Evolutionary conservation across 2,888 invertebrate genomes (phyloP).

Genomic region (Acronicta aceris): DNA sequence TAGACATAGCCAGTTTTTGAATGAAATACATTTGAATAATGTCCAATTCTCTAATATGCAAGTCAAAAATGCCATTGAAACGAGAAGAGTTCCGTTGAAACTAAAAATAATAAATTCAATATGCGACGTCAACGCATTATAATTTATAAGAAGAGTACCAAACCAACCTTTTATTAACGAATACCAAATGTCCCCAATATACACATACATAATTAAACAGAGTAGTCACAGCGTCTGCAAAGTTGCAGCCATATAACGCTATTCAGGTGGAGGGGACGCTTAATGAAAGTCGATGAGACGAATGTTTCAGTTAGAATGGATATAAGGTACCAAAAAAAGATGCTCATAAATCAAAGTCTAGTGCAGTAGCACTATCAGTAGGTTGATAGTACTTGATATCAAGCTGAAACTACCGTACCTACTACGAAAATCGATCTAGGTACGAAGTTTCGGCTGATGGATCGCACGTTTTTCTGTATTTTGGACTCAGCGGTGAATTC

Average conservation of each 20-base stretch:
- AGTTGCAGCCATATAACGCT: conserved; percentile 67
- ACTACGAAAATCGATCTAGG: too few species aligned
- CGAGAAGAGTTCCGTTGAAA: background rate
- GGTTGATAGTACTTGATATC: too few species aligned
- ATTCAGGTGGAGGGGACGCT: conserved; percentile 74
- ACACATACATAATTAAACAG: conserved; percentile 38
- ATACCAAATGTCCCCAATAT: conserved; percentile 45
- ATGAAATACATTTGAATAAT: background rate
- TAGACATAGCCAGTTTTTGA: conserved; percentile 3
- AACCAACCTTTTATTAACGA: background rate
- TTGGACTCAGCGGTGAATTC: too few species aligned
- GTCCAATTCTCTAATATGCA: conserved; percentile 1
- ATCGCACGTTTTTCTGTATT: too few species aligned
- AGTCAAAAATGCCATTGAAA: background rate
- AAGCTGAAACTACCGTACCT: too few species aligned
- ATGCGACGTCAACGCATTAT: conserved; percentile 11
- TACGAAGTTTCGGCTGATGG: too few species aligned
- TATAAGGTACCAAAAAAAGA: conserved; percentile 53
- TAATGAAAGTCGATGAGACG: conserved; percentile 79
- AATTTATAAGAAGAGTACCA: conserved; percentile 9
- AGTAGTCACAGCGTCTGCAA: conserved; percentile 60
- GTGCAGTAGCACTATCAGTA: too few species aligned
- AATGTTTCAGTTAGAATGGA: conserved; percentile 78
- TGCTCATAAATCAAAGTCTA: too few species aligned
- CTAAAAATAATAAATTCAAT: background rate